Base-by-base conservation (phyloP, 2,797 vertebrate genomes). In the Anguilla marmorata region DNA sequence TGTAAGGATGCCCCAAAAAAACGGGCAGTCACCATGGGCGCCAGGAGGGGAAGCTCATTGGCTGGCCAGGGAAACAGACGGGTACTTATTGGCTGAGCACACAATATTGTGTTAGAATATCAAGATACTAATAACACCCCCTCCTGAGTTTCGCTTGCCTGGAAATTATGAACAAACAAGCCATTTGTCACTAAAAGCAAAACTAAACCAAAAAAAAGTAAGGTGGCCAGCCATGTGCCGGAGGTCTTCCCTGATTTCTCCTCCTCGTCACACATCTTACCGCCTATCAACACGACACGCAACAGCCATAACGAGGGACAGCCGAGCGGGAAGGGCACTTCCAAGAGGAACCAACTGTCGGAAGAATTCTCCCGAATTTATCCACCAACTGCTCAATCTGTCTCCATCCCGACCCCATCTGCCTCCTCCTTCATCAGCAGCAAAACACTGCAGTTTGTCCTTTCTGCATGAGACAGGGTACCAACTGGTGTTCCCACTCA, bases 271-370 rank as follows among this genome's bases (percentile, higher is more conserved):
- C 5, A 8, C 41, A 6, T n/a, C 79, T 48, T 82, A 50, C 45
- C 24, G 19, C 45, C 21, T 24, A 82, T 33, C 41, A 21, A 8
- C 45, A 50, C 6, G 79, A 50, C 21, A 3, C 21, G 45, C 7
- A 50, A 21, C 27, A 24, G 74, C 41, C 7, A 37, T 48, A 24
- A 82, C 79, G 24, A 21, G 79, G 8, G 21, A 50, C 21, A 45
- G 16, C 37, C 0, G 56, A 58, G 12, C 14, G 14, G 56, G 56
- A 58, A 58, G 56, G 56, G 21, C 63, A 19, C 74, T 45, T 79
- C 37, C 74, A 79, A 37, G 33, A 45, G 37, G 37, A 45, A 79
- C 74, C 74, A 79, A 79, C 79, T 82, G 79, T 82, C 45, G 6
- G 21, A 50, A 24, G 79, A 50, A 41, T 1, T 37, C 4, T 45